Conservation (phyloP, 2,797 vertebrate species). For the Sebastes hubbsi region DNA sequence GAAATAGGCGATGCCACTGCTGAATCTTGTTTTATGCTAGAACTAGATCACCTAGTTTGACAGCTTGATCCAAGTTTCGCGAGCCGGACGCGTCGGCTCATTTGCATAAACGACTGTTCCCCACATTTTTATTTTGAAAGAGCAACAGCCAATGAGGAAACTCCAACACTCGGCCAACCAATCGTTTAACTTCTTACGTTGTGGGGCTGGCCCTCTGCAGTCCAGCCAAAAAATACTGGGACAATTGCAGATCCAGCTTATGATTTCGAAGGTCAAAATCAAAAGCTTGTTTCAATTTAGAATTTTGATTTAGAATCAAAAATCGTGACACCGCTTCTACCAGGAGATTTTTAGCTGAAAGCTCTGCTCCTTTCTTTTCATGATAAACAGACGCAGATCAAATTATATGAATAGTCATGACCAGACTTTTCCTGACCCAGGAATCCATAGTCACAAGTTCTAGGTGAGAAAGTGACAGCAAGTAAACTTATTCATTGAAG, state of each 20-base stretch:
- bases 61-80: no score
- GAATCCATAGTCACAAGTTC: neutral
- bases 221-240: neutral
- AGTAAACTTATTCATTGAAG: slow-evolving; percentile 28
- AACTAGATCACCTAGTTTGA: no score
- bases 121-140: no score
- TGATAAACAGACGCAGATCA: neutral
- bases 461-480: slow-evolving; percentile 3
- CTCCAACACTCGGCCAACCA: no score
- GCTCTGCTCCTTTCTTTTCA: neutral
- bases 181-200: no score
- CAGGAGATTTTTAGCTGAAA: neutral
- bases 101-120: no score
- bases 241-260: neutral
- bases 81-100: no score
- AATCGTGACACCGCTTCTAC: neutral
- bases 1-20: no score
- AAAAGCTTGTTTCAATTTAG: neutral
- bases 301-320: neutral
- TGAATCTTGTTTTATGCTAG: no score
- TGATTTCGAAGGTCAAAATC: no score
- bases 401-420: slow-evolving; percentile 3
- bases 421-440: neutral
- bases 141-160: no score
- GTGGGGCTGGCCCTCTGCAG: no score